phyloP scores from a whole-genome alignment of 1,140 invertebrate genomes.

The Neocloeon triangulifer region DNA sequence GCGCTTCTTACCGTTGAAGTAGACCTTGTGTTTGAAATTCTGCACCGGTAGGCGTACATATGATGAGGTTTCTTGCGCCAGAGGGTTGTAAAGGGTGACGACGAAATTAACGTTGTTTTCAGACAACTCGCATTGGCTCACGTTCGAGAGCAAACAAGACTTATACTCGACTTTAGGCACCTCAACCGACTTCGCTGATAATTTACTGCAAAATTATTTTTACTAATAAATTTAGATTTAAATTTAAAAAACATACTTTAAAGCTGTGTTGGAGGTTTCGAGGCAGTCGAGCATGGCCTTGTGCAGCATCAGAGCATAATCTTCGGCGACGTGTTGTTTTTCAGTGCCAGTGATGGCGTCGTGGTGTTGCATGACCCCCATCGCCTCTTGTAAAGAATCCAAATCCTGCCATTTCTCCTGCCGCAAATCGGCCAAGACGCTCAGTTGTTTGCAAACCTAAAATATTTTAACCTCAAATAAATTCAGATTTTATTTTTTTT shows the following conservation, averaged over 20 bases:
- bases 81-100: conserved; percentile 24
- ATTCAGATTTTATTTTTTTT: no score
- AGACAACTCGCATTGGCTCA: conserved; percentile 23
- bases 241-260: no score
- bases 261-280: no score
- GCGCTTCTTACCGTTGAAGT: no score
- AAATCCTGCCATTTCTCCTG: conserved; percentile 12
- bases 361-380: conserved; percentile 82
- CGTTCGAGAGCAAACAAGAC: conserved; percentile 25
- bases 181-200: no score
- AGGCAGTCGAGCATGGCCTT: no score
- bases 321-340: conserved; percentile 27
- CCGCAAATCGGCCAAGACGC: conserved; percentile 12
- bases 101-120: conserved; percentile 18
- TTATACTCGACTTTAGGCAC: not conserved
- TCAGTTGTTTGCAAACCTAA: conserved; percentile 29
- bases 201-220: no score
- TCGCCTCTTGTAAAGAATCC: conserved; percentile 22
- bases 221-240: not conserved
- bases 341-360: conserved; percentile 36
- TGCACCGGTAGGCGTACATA: conserved; percentile 13
- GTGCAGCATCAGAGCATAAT: conserved; percentile 22
- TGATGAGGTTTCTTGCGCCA: conserved; percentile 12
- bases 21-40: conserved; percentile 10
- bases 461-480: no score